phyloP scores from a whole-genome alignment of 2,797 vertebrate species.

The Betta splendens region DNA sequence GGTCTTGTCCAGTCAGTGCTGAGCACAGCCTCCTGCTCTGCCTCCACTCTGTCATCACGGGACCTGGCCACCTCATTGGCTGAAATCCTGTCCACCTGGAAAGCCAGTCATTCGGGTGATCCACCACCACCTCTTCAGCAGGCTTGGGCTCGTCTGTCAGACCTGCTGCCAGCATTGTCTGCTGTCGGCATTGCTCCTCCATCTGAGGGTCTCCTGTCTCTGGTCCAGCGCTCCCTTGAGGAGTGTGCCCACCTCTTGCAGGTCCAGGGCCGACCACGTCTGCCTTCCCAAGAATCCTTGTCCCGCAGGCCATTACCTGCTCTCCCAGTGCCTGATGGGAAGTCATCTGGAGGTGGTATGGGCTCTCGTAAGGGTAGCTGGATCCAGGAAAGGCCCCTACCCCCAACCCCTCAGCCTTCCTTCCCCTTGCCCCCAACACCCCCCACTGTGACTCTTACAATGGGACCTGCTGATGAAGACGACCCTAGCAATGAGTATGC shows the following conservation, averaged over 20 bases:
- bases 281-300: slow-evolving; percentile 90
- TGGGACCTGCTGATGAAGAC: slow-evolving; percentile 72
- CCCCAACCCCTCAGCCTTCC: slow-evolving; percentile 85
- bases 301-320: slow-evolving; percentile 90
- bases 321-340: slow-evolving; percentile 82
- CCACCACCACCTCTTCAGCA: slow-evolving; percentile 78
- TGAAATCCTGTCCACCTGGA: slow-evolving; percentile 83
- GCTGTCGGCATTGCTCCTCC: slow-evolving; percentile 71
- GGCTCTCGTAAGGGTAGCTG: slow-evolving; percentile 90
- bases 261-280: slow-evolving; percentile 83
- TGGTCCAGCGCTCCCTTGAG: slow-evolving; percentile 82
- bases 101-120: slow-evolving; percentile 75
- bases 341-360: slow-evolving; percentile 78
- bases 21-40: slow-evolving; percentile 53
- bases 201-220: slow-evolving; percentile 72
- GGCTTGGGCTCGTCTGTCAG: slow-evolving; percentile 80
- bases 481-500: slow-evolving; percentile 89
- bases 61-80: slow-evolving; percentile 81
- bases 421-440: slow-evolving; percentile 73
- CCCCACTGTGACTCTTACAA: slow-evolving; percentile 63
- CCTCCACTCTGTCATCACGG: slow-evolving; percentile 65
- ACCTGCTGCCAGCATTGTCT: slow-evolving; percentile 78
- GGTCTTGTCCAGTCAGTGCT: slow-evolving; percentile 76
- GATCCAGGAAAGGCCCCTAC: slow-evolving; percentile 92
- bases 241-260: slow-evolving; percentile 78